Evolutionary conservation across 2,888 invertebrate species (phyloP).

Genomic region (Lymantria monacha): DNA sequence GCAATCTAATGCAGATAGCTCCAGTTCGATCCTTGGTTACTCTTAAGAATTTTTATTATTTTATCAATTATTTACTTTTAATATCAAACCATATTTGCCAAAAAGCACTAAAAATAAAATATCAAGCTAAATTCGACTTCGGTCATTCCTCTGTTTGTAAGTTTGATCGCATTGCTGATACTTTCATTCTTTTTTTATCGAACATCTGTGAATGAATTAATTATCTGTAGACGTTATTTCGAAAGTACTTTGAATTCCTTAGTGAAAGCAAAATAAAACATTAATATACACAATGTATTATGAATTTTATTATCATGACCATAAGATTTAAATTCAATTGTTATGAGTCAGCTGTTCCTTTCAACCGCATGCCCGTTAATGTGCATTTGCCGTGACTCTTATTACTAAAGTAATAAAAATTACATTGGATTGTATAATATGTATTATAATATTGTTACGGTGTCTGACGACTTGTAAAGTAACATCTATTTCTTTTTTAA

Average conservation of each 20-base stretch:
- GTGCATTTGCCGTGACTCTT: constrained; percentile 30
- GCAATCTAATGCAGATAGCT: too few species aligned
- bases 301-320: neutral
- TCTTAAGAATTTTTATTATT: too few species aligned
- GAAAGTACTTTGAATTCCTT: constrained; percentile 45
- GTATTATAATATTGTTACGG: constrained; percentile 7
- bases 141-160: too few species aligned
- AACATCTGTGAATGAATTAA: constrained; percentile 37
- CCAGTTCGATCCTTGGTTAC: too few species aligned
- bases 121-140: too few species aligned
- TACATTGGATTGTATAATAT: constrained; percentile 22
- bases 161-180: constrained; percentile 5
- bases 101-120: too few species aligned
- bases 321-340: constrained; percentile 20
- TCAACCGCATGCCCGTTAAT: constrained; percentile 6
- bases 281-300: constrained; percentile 6
- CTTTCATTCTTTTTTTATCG: constrained; percentile 39
- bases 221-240: constrained; percentile 36
- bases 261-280: constrained; percentile 54
- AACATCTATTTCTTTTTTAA: too few species aligned
- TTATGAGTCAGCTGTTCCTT: neutral
- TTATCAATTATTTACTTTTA: too few species aligned
- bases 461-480: constrained; percentile 1
- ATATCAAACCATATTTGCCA: too few species aligned
- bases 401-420: constrained; percentile 24